These are phyloP conservation scores for Palaemon carinicauda DNA, from an alignment of 1,140 invertebrate species.

Conservation along the genomic window DNA sequence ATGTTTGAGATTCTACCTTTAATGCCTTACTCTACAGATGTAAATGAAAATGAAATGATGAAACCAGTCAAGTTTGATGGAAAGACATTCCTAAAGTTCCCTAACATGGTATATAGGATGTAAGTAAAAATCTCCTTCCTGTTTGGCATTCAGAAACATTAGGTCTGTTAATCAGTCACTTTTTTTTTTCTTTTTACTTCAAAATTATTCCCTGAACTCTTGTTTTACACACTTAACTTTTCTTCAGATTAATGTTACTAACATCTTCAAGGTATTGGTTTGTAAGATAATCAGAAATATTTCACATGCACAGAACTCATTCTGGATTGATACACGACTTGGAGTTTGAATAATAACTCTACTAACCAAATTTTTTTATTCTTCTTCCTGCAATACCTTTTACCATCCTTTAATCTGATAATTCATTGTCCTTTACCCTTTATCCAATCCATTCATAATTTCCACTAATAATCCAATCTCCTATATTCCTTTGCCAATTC, in stretches of 20 bases:
- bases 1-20: not conserved
- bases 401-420: not conserved
- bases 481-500: not conserved
- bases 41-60: constrained; percentile 66
- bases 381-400: no score
- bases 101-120: constrained; percentile 71
- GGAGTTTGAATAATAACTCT: no score
- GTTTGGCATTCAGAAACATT: not conserved
- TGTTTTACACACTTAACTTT: no score
- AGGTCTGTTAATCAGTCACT: not conserved
- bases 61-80: constrained; percentile 74
- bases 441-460: not conserved
- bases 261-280: no score
- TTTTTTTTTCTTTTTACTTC: not conserved
- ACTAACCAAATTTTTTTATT: no score
- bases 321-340: no score
- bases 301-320: no score
- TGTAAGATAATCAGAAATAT: no score
- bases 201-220: no score
- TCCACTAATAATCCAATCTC: not conserved
- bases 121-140: constrained; percentile 63
- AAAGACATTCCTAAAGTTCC: constrained; percentile 72
- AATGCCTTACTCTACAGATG: not conserved
- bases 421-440: not conserved
- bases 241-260: no score